phyloP scores from a whole-genome alignment of 2,113 vertebrate species.

The Lanius ludovicianus region DNA sequence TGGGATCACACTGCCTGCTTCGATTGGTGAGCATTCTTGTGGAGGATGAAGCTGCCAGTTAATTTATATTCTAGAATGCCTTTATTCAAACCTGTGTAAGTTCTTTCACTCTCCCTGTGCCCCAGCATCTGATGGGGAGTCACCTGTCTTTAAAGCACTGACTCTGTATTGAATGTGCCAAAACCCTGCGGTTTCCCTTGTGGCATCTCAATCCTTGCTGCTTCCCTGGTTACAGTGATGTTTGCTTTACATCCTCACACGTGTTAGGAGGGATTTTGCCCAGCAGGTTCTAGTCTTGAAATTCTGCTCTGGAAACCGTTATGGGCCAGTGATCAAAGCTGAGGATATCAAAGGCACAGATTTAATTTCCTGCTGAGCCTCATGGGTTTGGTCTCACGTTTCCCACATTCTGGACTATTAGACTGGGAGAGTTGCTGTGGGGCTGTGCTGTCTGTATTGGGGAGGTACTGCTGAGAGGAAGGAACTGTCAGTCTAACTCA shows the following conservation, averaged over 20 bases:
- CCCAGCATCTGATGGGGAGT: neutral
- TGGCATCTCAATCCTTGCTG: neutral
- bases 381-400: neutral
- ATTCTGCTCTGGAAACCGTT: neutral
- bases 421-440: neutral
- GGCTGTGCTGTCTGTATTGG: neutral
- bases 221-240: neutral
- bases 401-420: neutral
- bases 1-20: neutral
- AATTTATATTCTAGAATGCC: neutral
- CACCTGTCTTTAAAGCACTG: neutral
- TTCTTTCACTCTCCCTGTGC: neutral
- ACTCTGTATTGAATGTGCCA: neutral
- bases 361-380: neutral
- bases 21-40: neutral
- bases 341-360: neutral
- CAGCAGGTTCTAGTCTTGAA: neutral
- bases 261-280: neutral
- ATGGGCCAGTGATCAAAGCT: neutral
- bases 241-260: neutral
- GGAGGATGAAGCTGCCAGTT: neutral
- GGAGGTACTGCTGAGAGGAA: neutral
- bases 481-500: neutral
- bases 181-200: rapidly evolving
- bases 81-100: neutral